Evolutionary conservation across 2,888 invertebrate species (phyloP), one percentile per base, ranked within the genome.

Genomic region (Parnassius mnemosyne): DNA sequence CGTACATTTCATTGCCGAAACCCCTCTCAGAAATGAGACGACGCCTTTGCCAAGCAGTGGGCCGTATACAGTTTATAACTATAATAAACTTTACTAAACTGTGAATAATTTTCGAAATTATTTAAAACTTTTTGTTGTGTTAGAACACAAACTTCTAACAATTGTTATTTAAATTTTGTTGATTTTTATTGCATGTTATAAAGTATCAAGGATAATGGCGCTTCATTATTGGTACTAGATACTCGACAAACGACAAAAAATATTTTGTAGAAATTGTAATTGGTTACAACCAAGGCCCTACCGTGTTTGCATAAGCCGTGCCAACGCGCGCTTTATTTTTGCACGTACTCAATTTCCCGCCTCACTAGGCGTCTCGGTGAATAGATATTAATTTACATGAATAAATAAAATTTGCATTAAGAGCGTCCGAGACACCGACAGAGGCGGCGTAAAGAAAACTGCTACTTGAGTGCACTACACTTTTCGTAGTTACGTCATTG

Each of bases 351-450:
- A 89, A 91, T 91, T 90, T 90, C 85, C 81, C 86, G 88, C 83
- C 80, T 84, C 89, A 89, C 85, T 85, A 88, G 80, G 72, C 79
- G 84, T 86, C 86, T 82, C 77, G 78, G 78, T 81, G 87, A 87
- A 89, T 87, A 89, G 88, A 91, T 90, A 89, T 89, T 91, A 90
- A 91, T 90, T 90, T 91, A 89, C 91, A 91, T 91, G 89, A 89
- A 89, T 90, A 90, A 90, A 91, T 90, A 89, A 88, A 90, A 91
- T 91, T 91, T 89, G 88, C 90, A 90, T 90, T 87, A 86, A 82
- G 74, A 85, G 86, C 88, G 86, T 83, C 80, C 79, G 68, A 79
- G 81, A 78, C 74, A 75, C 72, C 74, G 76, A 66, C 69, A 68
- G 69, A 66, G 65, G 70, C 67, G 47, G 65, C 64, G 65, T 67